Conservation (phyloP, 2,797 vertebrate species). For the Pseudomugil gertrudae region DNA sequence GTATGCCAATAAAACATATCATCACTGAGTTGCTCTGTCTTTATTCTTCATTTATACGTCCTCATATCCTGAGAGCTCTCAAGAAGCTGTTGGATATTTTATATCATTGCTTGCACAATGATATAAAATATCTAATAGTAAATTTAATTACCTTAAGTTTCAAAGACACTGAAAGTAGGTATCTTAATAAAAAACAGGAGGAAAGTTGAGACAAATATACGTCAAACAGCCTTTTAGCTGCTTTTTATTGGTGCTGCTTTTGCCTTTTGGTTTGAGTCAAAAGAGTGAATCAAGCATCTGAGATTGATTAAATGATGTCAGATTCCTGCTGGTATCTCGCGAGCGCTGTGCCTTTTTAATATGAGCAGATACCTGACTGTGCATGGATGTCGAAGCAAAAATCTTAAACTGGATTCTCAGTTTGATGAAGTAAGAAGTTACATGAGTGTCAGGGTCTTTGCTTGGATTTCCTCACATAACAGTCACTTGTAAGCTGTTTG, state of each 20-base stretch:
- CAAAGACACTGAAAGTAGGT: neutral
- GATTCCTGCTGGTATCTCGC: neutral
- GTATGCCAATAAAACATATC: constrained; percentile 18
- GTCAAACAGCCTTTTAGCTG: neutral
- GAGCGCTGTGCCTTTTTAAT: neutral
- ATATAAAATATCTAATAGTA: neutral
- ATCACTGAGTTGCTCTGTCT: constrained; percentile 30
- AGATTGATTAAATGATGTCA: neutral
- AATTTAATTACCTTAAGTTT: neutral
- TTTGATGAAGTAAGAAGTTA: neutral
- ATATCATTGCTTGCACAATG: neutral
- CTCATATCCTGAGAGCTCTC: constrained; percentile 30
- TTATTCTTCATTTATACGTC: constrained; percentile 31
- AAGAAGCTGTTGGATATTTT: constrained; percentile 31
- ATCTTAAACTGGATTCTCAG: neutral
- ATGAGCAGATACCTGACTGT: neutral
- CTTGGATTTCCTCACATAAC: too few relatives aligned
- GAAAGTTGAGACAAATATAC: too few relatives aligned
- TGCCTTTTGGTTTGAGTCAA: neutral
- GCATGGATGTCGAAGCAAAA: neutral
- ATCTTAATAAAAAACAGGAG: neutral
- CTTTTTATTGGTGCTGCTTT: neutral
- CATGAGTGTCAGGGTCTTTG: too few relatives aligned
- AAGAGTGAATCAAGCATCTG: neutral
- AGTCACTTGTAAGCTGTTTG: too few relatives aligned